phyloP scores from a whole-genome alignment of 2,113 vertebrate species.

The Helogale parvula region DNA sequence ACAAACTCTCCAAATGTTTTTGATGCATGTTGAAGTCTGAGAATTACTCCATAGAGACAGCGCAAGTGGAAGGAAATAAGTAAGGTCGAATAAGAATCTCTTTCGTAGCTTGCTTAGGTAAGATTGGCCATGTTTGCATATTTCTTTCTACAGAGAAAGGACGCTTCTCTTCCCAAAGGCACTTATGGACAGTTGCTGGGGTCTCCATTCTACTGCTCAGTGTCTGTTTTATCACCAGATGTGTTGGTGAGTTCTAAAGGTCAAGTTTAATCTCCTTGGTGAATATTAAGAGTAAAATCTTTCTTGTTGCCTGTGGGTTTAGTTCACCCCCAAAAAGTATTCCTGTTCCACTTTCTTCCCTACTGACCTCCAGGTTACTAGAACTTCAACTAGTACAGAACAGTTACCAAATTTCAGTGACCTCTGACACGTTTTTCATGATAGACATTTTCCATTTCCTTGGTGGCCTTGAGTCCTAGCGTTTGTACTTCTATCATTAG shows the following conservation, averaged over 20 bases:
- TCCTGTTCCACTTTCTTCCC: not conserved
- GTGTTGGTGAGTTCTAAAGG: constrained; percentile 65
- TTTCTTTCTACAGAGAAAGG: constrained; percentile 50
- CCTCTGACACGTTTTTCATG: not conserved
- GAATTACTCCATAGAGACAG: not conserved
- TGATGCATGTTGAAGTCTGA: not conserved
- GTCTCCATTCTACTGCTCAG: constrained; percentile 59
- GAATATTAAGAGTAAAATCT: not conserved
- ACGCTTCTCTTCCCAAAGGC: not conserved
- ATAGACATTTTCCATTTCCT: not conserved
- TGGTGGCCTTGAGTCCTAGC: not conserved
- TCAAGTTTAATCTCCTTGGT: not conserved
- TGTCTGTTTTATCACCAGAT: constrained; percentile 69
- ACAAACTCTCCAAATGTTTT: not conserved
- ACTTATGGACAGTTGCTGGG: constrained; percentile 21
- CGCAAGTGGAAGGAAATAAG: not conserved
- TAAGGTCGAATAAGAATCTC: not conserved
- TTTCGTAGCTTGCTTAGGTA: not conserved
- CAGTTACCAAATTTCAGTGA: not conserved
- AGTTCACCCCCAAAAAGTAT: not conserved
- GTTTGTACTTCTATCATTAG: not conserved
- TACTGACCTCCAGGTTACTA: not conserved
- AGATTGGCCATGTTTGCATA: not conserved
- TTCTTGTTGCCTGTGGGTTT: not conserved
- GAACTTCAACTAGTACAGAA: not conserved